phyloP scores from a whole-genome alignment of 23 tunicate species.

The Trididemnum miniatum region DNA sequence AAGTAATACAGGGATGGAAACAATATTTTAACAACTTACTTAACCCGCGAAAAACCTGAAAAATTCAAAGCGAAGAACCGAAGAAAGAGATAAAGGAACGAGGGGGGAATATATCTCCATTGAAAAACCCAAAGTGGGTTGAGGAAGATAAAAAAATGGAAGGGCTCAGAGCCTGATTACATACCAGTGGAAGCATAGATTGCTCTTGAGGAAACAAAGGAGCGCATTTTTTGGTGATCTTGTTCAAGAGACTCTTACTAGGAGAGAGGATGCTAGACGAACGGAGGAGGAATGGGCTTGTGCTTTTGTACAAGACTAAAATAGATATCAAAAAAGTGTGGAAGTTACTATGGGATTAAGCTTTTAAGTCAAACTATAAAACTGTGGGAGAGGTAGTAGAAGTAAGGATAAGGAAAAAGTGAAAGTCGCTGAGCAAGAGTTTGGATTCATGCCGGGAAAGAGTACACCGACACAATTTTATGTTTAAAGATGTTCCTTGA shows the following conservation, averaged over 20 bases:
- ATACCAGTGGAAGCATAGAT: conserved; percentile 15
- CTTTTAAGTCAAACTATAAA: not conserved
- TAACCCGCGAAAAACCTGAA: not conserved
- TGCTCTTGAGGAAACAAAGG: not conserved
- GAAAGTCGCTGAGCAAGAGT: conserved; percentile 1
- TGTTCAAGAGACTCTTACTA: conserved; percentile 1
- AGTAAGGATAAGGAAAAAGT: conserved; percentile 4
- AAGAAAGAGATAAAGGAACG: not conserved
- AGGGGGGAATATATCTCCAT: not conserved
- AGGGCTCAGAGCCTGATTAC: not conserved
- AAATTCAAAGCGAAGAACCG: not conserved
- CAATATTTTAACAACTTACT: conserved; percentile 7
- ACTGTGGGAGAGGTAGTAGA: conserved; percentile 6
- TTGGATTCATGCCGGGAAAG: conserved; percentile 27
- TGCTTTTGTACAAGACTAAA: not conserved
- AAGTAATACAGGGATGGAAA: conserved; percentile 11
- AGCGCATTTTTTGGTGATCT: not conserved
- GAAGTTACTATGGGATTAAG: conserved; percentile 19
- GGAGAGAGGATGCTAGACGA: conserved; percentile 20
- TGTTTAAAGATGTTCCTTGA: not conserved
- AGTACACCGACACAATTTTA: conserved; percentile 3
- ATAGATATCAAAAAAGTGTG: conserved; percentile 16
- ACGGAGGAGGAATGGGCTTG: conserved; percentile 11
- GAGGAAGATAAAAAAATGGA: conserved; percentile 3
- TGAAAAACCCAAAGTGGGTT: conserved; percentile 3